phyloP scores from a whole-genome alignment of 2,113 vertebrate species.

The Ranitomeya variabilis region DNA sequence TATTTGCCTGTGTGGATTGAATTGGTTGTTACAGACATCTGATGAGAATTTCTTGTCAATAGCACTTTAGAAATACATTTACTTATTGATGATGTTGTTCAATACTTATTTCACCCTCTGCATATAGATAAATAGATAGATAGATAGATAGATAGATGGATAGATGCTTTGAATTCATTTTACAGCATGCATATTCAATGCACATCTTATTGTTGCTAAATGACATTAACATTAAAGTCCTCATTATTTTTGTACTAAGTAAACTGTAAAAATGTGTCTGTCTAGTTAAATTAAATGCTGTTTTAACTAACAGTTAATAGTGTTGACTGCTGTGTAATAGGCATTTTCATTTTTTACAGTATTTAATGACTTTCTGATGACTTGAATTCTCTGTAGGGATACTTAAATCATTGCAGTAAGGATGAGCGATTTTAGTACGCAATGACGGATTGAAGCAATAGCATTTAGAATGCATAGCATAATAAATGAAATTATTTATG shows the following conservation, averaged over 20 bases:
- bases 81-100: no score
- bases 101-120: no score
- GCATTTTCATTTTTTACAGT: slow-evolving; percentile 88
- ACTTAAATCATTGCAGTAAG: slow-evolving; percentile 84
- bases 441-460: slow-evolving; percentile 82
- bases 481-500: slow-evolving; percentile 80
- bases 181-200: slow-evolving; percentile 16
- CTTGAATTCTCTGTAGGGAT: slow-evolving; percentile 84
- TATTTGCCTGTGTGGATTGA: no score
- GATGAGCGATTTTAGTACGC: slow-evolving; percentile 84
- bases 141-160: background rate
- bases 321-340: slow-evolving; percentile 84
- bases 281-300: slow-evolving; percentile 82
- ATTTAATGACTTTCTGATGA: slow-evolving; percentile 88
- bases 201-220: slow-evolving; percentile 60
- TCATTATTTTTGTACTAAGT: slow-evolving; percentile 73
- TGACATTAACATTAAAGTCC: slow-evolving; percentile 68
- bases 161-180: background rate
- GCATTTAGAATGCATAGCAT: slow-evolving; percentile 75
- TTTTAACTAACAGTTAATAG: slow-evolving; percentile 88
- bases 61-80: no score
- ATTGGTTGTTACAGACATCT: no score
- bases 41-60: no score
- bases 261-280: slow-evolving; percentile 77
- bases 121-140: background rate